These are phyloP conservation scores for Folsomia candida DNA, from an alignment of 2,888 invertebrate species.

Conservation along the genomic window DNA sequence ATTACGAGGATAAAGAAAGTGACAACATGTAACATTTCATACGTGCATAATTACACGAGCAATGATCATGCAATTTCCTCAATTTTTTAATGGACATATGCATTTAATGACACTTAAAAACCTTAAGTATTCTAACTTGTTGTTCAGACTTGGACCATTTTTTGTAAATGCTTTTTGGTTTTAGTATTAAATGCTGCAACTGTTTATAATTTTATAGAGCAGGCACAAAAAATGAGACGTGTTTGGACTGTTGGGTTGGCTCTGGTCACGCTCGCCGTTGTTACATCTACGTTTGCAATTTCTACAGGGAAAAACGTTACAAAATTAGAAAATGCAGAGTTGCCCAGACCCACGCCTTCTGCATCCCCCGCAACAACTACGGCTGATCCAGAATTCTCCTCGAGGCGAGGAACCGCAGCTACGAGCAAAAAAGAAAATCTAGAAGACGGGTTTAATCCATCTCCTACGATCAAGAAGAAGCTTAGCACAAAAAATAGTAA, in stretches of 20 bases:
- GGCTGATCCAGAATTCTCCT: constrained; percentile 10
- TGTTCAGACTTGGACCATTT: no score
- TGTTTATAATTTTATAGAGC: no score
- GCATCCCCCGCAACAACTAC: not conserved
- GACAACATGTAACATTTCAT: not conserved
- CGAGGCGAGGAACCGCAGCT: constrained; percentile 14
- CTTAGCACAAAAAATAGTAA: not conserved
- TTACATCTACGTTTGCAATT: not conserved
- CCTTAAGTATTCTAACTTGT: not conserved
- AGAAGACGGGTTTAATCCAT: no score
- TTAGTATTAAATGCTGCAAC: no score
- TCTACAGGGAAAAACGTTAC: not conserved
- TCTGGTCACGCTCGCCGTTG: not conserved
- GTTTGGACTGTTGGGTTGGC: not conserved
- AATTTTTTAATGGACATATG: not conserved
- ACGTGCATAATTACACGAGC: not conserved
- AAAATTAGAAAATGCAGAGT: not conserved
- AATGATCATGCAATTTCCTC: not conserved
- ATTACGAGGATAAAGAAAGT: not conserved
- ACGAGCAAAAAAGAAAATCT: not conserved
- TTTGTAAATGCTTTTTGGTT: not conserved
- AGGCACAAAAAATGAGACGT: not conserved
- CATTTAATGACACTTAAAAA: not conserved
- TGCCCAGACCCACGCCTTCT: not conserved
- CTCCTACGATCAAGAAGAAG: not conserved